Base-by-base conservation (phyloP, 2,797 vertebrate genomes). In the Macropodus opercularis region DNA sequence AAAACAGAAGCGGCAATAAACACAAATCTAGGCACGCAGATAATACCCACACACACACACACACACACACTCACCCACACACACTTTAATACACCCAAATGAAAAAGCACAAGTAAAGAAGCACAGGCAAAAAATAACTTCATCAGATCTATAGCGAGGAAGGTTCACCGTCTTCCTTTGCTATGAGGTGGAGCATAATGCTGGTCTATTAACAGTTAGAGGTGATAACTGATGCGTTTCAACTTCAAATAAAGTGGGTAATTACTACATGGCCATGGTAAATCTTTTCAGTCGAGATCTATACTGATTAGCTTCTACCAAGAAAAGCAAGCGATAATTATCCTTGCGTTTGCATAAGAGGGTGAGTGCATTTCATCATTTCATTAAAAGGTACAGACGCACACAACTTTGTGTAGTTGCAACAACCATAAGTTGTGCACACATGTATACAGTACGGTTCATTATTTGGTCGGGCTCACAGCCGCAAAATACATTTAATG, bases 1-100 rank as follows among this genome's bases (percentile, higher is more conserved):
- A 83, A 77, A 86, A 81, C 60, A 48, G 24, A 69, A 79, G 63
- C 3, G 6, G 66, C 75, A 83, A 80, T 73, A 81, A 84, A 80
- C 74, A 57, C 62, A 52, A 83, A 46, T 63, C 42, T 27, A 19
- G 38, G 31, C 40, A n/a, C 2, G 27, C 64, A 47, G 59, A 80
- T 65, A 53, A 67, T 63, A 72, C 77, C 69, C 63, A 29, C 44
- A 26, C 36, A 60, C 51, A 47, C 50, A 7, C 53, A 17, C 54
- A 35, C 61, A 21, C 57, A 21, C 55, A 11, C 58, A 42, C 76
- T 8, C 63, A 50, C 57, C 29, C 50, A 6, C n/a, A 83, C 80
- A 60, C 35, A 34, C 66, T 83, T 84, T 80, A 75, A 75, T 61
- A 42, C 26, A 17, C 69, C 73, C 13, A 41, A 67, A 69, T 72